phyloP scores from a whole-genome alignment of 2,113 vertebrate genomes.

The Macrotis lagotis region DNA sequence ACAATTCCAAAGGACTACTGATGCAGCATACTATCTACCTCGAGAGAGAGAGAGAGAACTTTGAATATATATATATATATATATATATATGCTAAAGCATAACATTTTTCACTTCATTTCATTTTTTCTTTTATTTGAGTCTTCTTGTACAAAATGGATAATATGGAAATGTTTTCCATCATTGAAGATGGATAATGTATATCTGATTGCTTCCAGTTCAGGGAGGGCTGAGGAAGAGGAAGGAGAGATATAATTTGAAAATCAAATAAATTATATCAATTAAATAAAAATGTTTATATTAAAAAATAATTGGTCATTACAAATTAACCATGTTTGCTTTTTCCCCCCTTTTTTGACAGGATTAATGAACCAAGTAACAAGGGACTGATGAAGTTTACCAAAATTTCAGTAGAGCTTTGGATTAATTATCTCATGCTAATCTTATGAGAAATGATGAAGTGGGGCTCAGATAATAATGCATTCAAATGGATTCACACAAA shows the following conservation, averaged over 20 bases:
- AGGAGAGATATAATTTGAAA: background rate
- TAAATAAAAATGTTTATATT: too few species aligned
- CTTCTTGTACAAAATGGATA: too few species aligned
- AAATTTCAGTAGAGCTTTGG: background rate
- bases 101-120: too few species aligned
- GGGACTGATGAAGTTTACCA: background rate
- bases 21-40: background rate
- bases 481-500: background rate
- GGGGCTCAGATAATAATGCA: background rate
- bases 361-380: background rate
- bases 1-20: background rate
- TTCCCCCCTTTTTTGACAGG: background rate
- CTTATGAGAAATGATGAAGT: background rate
- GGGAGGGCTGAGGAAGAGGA: too few species aligned
- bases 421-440: background rate
- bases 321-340: background rate
- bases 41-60: too few species aligned
- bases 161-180: too few species aligned
- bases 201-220: background rate
- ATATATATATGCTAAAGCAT: too few species aligned
- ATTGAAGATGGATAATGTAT: background rate
- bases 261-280: background rate
- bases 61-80: too few species aligned
- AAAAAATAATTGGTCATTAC: background rate
- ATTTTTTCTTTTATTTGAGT: too few species aligned